These are phyloP conservation scores for Ranitomeya imitator DNA, from an alignment of 2,113 vertebrate genomes.

Conservation along the genomic window DNA sequence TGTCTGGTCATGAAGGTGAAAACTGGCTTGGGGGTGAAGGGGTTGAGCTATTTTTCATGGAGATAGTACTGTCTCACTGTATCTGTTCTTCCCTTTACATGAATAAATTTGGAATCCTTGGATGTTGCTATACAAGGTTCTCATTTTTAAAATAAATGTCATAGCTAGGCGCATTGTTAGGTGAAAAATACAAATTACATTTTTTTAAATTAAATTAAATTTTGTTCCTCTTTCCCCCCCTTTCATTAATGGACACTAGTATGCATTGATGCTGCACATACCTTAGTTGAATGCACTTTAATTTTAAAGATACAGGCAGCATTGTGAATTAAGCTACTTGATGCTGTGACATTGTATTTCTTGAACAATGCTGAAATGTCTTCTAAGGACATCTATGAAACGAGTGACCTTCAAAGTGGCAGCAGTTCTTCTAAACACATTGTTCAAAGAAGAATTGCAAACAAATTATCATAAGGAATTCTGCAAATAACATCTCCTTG, in stretches of 20 bases:
- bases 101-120: too few relatives aligned
- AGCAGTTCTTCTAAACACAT: not conserved
- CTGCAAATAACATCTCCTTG: conserved; percentile 29
- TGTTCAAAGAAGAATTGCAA: conserved; percentile 8
- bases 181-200: too few relatives aligned
- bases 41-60: not conserved
- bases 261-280: not conserved
- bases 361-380: not conserved
- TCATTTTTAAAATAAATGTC: not conserved
- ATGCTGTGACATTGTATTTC: not conserved
- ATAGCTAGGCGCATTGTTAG: too few relatives aligned
- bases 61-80: too few relatives aligned
- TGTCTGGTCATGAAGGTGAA: too few relatives aligned
- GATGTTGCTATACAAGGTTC: too few relatives aligned
- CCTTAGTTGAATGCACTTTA: not conserved
- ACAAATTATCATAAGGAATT: conserved; percentile 34
- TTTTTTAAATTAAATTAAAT: too few relatives aligned
- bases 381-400: not conserved
- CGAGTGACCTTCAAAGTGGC: conserved; percentile 11
- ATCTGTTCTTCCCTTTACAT: not conserved
- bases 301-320: not conserved
- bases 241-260: too few relatives aligned
- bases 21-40: too few relatives aligned
- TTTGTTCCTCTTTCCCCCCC: too few relatives aligned
- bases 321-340: not conserved